These are phyloP conservation scores for Acronicta aceris DNA, from an alignment of 2,888 invertebrate species.

Conservation along the genomic window DNA sequence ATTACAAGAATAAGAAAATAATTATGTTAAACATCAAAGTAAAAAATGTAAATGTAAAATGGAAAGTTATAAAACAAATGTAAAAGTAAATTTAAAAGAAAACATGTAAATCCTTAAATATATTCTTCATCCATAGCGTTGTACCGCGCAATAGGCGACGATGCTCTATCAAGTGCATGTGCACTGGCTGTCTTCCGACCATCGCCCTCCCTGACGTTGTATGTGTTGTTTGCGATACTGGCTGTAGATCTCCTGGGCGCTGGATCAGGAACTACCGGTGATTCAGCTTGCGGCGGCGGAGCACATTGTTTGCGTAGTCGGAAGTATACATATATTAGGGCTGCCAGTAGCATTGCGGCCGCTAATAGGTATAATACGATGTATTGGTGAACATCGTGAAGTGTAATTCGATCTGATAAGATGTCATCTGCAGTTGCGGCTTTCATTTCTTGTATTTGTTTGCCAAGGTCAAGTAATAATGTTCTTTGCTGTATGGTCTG, in stretches of 20 bases:
- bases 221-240: neutral
- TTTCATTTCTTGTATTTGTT: slow-evolving; percentile 5
- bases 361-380: neutral
- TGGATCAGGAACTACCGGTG: neutral
- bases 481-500: neutral
- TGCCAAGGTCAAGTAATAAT: neutral
- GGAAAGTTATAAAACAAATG: too few relatives aligned
- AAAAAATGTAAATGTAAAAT: too few relatives aligned
- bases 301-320: neutral
- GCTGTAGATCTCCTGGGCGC: slow-evolving; percentile 1
- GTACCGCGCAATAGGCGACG: slow-evolving; percentile 3
- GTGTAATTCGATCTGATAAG: neutral
- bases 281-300: neutral
- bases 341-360: neutral
- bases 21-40: too few relatives aligned
- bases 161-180: neutral
- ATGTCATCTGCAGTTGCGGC: neutral
- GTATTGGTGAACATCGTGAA: slow-evolving; percentile 12
- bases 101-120: too few relatives aligned
- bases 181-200: neutral
- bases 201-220: neutral
- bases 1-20: too few relatives aligned
- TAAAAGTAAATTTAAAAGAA: too few relatives aligned
- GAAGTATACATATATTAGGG: neutral
- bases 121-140: too few relatives aligned